Percentiles rank a stretch among this genome's conserved stretches.
These are phyloP conservation scores for Stichodactyla helianthus DNA, from an alignment of 64 coral and sea anemone species.

Conservation along the genomic window DNA sequence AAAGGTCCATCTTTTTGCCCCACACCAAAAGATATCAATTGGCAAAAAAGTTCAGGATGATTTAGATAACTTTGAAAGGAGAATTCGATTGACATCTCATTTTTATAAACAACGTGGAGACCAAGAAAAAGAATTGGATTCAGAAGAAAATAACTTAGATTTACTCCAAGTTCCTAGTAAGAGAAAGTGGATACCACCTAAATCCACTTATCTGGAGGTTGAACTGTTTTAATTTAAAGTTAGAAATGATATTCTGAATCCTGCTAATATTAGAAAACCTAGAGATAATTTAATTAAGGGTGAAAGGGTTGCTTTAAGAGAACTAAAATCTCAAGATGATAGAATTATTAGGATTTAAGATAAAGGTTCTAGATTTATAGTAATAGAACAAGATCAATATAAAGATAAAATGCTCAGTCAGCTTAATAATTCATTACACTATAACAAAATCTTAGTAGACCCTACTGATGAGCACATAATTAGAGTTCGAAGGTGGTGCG, in stretches of 20 bases:
- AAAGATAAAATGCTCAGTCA: constrained; percentile 52
- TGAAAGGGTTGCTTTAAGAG: constrained; percentile 40
- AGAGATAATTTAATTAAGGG: constrained; percentile 21
- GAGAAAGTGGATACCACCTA: not conserved
- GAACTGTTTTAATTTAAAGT: not conserved
- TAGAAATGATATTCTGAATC: constrained; percentile 1
- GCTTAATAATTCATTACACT: constrained; percentile 37
- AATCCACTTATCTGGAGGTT: not conserved
- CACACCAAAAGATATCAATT: constrained; percentile 55
- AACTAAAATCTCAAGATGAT: constrained; percentile 40
- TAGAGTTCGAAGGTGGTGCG: constrained; percentile 32
- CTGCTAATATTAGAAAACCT: constrained; percentile 5
- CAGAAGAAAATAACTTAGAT: not conserved
- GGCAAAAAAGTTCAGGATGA: constrained; percentile 45
- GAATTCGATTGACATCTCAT: constrained; percentile 22
- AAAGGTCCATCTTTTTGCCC: constrained; percentile 69
- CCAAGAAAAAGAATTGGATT: not conserved
- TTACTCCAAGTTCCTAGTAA: not conserved
- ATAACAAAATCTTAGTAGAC: not conserved
- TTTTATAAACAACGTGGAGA: not conserved
- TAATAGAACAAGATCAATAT: constrained; percentile 36
- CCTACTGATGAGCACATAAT: constrained; percentile 12
- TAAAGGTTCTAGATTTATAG: too few species aligned
- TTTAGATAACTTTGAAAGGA: constrained; percentile 51
- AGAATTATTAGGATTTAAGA: not conserved